Evolutionary conservation across 2,113 vertebrate species (phyloP).

Genomic region (Dissostichus mawsoni): DNA sequence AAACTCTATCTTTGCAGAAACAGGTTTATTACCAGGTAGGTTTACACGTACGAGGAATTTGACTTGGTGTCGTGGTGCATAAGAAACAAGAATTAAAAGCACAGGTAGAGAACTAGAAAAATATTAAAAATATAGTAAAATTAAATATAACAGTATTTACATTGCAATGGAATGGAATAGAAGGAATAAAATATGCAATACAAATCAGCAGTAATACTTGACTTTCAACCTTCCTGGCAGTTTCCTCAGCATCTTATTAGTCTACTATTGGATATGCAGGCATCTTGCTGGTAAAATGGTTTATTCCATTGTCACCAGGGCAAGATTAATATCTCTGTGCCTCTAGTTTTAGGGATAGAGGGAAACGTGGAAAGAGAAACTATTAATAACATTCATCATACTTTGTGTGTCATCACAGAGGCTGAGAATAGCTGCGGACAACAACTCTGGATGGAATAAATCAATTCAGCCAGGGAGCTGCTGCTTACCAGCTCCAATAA

Average conservation of each 20-base stretch:
- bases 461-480: slow-evolving; percentile 32
- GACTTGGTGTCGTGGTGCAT: too few relatives aligned
- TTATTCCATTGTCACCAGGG: neutral
- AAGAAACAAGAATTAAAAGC: too few relatives aligned
- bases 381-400: slow-evolving; percentile 46
- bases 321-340: neutral
- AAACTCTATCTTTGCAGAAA: neutral
- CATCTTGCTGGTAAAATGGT: neutral
- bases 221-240: slow-evolving; percentile 7
- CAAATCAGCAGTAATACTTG: neutral
- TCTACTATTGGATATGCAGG: neutral
- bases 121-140: too few relatives aligned
- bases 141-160: too few relatives aligned
- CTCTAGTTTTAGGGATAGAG: neutral
- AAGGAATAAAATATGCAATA: too few relatives aligned
- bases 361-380: slow-evolving; percentile 15
- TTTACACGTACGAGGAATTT: too few relatives aligned
- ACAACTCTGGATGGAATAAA: slow-evolving; percentile 32
- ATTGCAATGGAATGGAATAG: too few relatives aligned
- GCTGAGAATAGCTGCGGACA: slow-evolving; percentile 43
- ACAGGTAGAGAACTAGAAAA: too few relatives aligned
- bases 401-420: slow-evolving; percentile 46
- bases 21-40: too few relatives aligned
- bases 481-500: slow-evolving; percentile 46
- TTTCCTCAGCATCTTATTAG: slow-evolving; percentile 19